Evolutionary conservation across 2,888 invertebrate genomes (phyloP).

Genomic region (Matsumyia berberina): DNA sequence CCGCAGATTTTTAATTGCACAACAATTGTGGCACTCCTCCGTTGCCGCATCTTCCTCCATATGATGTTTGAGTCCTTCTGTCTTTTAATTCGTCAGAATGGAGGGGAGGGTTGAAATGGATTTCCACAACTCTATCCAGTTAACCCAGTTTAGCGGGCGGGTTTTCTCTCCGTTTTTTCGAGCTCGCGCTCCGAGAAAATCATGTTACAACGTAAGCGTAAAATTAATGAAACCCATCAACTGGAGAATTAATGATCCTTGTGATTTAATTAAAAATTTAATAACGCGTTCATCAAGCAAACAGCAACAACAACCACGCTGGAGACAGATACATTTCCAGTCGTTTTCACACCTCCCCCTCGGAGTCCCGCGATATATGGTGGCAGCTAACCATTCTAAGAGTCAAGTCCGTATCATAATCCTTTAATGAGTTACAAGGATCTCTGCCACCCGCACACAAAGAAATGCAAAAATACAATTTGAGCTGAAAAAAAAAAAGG

Average conservation of each 20-base stretch:
- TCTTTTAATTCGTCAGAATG: slow-evolving; percentile 67
- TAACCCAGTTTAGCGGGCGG: slow-evolving; percentile 64
- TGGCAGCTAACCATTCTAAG: slow-evolving; percentile 1
- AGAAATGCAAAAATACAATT: slow-evolving; percentile 38
- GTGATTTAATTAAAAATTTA: slow-evolving; percentile 76
- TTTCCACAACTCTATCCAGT: slow-evolving; percentile 51
- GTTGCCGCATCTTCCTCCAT: background rate
- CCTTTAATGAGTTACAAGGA: slow-evolving; percentile 59
- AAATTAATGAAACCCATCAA: slow-evolving; percentile 76
- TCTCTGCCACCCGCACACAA: slow-evolving; percentile 7
- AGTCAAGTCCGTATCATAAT: slow-evolving; percentile 47
- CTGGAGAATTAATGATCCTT: slow-evolving; percentile 74
- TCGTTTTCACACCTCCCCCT: slow-evolving; percentile 10
- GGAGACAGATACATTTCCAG: slow-evolving; percentile 17
- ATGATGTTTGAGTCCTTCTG: slow-evolving; percentile 55
- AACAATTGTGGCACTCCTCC: slow-evolving; percentile 56
- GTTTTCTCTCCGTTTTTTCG: slow-evolving; percentile 8
- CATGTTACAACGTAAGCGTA: slow-evolving; percentile 72
- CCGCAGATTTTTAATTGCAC: slow-evolving; percentile 71
- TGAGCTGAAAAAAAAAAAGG: slow-evolving; percentile 17
- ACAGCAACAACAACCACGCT: slow-evolving; percentile 23
- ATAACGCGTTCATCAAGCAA: slow-evolving; percentile 72
- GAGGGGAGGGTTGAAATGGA: slow-evolving; percentile 44
- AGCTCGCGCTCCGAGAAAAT: slow-evolving; percentile 16
- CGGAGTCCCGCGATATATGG: background rate